A percentile compares a stretch with the other conserved stretches of the same genome.
Evolutionary conservation across 1,140 invertebrate genomes (phyloP).

Genomic region (Vanessa atalanta): DNA sequence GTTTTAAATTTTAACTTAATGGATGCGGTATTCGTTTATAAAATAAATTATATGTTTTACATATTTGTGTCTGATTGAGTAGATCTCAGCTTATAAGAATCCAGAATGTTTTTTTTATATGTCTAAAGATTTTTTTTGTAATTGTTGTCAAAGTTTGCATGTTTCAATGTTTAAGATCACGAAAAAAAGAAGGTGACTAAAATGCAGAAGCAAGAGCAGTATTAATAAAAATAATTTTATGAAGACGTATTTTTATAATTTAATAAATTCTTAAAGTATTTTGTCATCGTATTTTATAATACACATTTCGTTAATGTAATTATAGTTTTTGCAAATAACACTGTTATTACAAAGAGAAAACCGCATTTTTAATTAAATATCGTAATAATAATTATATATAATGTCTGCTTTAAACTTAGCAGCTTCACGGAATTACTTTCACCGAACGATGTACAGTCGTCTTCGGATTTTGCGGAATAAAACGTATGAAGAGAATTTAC

Average conservation of each 20-base stretch:
- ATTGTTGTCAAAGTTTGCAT: too few species aligned
- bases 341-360: not conserved
- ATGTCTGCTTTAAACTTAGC: constrained; percentile 6
- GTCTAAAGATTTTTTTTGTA: too few species aligned
- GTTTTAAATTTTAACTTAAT: not conserved
- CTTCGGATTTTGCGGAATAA: not conserved
- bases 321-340: not conserved
- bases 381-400: constrained; percentile 11
- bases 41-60: not conserved
- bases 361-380: constrained; percentile 13
- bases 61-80: not conserved
- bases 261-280: not conserved
- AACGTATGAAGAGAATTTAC: not conserved
- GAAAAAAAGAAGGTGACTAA: too few species aligned
- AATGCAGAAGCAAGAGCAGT: too few species aligned
- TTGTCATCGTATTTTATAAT: not conserved
- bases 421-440: constrained; percentile 22
- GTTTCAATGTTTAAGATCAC: too few species aligned
- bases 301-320: not conserved
- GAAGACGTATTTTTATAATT: too few species aligned
- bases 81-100: too few species aligned
- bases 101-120: too few species aligned
- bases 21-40: not conserved
- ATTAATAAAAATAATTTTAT: too few species aligned
- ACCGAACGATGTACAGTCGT: constrained; percentile 13